These are phyloP conservation scores for Leptarthrus brevirostris DNA, from an alignment of 2,888 invertebrate genomes.

Conservation along the genomic window DNA sequence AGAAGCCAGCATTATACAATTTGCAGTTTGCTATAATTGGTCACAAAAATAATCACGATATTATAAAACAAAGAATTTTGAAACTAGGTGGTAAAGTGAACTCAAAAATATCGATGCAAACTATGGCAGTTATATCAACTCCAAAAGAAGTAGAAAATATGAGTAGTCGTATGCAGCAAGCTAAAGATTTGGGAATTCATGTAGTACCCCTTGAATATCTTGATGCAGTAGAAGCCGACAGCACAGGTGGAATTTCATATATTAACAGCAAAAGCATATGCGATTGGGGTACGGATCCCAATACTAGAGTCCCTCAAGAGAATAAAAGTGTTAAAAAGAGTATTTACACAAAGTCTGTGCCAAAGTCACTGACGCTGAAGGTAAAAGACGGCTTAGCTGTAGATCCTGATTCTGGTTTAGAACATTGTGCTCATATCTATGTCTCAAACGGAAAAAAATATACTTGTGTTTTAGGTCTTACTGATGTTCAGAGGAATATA, in stretches of 20 bases:
- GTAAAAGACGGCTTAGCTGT: slow-evolving; percentile 89
- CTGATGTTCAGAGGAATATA: slow-evolving; percentile 86
- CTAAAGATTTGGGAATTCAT: slow-evolving; percentile 77
- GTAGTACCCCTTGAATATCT: slow-evolving; percentile 84
- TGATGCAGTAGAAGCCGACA: slow-evolving; percentile 72
- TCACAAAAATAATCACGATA: slow-evolving; percentile 70
- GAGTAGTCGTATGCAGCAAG: slow-evolving; percentile 74
- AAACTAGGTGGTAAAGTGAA: slow-evolving; percentile 82
- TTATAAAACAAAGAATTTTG: slow-evolving; percentile 75
- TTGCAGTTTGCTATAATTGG: slow-evolving; percentile 81
- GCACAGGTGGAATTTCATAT: slow-evolving; percentile 71
- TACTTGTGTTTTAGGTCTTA: slow-evolving; percentile 83
- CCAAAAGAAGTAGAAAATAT: slow-evolving; percentile 76
- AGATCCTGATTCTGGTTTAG: slow-evolving; percentile 89
- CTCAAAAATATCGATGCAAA: slow-evolving; percentile 72
- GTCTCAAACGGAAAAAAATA: slow-evolving; percentile 73
- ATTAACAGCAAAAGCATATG: slow-evolving; percentile 81
- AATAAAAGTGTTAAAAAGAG: slow-evolving; percentile 74
- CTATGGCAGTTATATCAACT: slow-evolving; percentile 82
- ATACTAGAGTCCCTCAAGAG: slow-evolving; percentile 64
- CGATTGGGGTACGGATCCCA: slow-evolving; percentile 82
- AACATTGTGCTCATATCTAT: slow-evolving; percentile 84
- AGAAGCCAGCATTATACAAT: slow-evolving; percentile 78
- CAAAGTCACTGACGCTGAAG: slow-evolving; percentile 75
- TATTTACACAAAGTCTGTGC: slow-evolving; percentile 70